phyloP scores from a whole-genome alignment of 2,888 invertebrate species.

The Hedychridium roseum region DNA sequence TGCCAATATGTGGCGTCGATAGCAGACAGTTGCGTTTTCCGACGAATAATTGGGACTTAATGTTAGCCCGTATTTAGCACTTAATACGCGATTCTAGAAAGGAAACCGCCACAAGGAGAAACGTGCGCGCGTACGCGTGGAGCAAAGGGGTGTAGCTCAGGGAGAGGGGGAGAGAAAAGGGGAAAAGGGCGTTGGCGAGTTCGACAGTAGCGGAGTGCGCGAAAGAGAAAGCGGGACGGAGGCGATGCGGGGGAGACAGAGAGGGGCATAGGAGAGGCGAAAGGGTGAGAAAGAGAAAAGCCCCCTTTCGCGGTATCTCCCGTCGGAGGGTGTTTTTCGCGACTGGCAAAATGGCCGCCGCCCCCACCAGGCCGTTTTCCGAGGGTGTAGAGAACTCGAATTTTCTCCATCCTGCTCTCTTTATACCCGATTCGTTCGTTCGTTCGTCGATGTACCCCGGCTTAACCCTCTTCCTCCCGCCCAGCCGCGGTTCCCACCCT shows the following conservation, averaged over 20 bases:
- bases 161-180: slow-evolving; percentile 26
- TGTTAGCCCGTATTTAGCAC: slow-evolving; percentile 55
- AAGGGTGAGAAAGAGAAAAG: slow-evolving; percentile 25
- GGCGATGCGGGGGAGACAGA: slow-evolving; percentile 7
- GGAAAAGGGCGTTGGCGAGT: slow-evolving; percentile 15
- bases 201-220: background rate
- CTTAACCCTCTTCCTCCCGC: slow-evolving; percentile 29
- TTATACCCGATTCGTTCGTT: slow-evolving; percentile 59
- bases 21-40: background rate
- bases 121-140: slow-evolving; percentile 12
- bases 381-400: slow-evolving; percentile 53
- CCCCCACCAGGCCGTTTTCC: slow-evolving; percentile 48
- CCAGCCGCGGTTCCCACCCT: slow-evolving; percentile 8
- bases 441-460: too few relatives aligned
- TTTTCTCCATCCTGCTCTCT: slow-evolving; percentile 62
- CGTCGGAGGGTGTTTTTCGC: slow-evolving; percentile 63
- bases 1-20: too few relatives aligned
- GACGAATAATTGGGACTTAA: slow-evolving; percentile 32
- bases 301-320: slow-evolving; percentile 52
- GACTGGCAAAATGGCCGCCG: slow-evolving; percentile 63
- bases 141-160: slow-evolving; percentile 10
- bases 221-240: slow-evolving; percentile 26
- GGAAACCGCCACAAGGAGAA: too few relatives aligned
- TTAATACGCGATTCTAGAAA: slow-evolving; percentile 51
- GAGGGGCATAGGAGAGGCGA: slow-evolving; percentile 6